Evolutionary conservation across 2,797 vertebrate genomes (phyloP), one percentile per base, ranked within the genome.

Genomic region (Peromyscus eremicus): DNA sequence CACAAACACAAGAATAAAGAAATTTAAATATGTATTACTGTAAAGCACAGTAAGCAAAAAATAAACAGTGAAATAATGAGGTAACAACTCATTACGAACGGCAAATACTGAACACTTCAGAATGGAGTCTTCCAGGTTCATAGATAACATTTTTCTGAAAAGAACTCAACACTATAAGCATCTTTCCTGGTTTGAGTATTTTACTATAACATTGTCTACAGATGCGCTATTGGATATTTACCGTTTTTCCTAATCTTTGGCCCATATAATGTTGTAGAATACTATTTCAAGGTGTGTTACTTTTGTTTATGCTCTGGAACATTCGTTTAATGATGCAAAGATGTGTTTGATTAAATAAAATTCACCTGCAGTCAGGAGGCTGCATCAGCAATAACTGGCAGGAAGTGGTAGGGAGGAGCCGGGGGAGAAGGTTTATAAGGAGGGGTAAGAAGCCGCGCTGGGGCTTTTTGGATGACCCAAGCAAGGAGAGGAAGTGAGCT

Each of bases 401-500:
- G 55, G 55, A 55, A 55, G 55, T 55, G 55, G 55, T 55, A 17
- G 55, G 55, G 55, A 55, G 55, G 55, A 55, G 55, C 55, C 55
- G 55, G 55, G 55, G 55, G 55, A 55, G 55, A 55, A 17, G 55
- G 55, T 55, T 55, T 55, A 4, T 55, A 17, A 55, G 55, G 55
- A 55, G 16, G 16, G 52, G 52, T 2, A 2, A 52, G 2, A 52
- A 3, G 52, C 14, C 0, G 2, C 52, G 52, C 2, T 0, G 13
- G 52, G 13, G 52, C 52, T 52, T 52, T 52, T 52, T 52, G 52
- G 52, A 52, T 52, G 52, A 52, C 11, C 6, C 6, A 8, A 52
- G 5, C 16, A 55, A 55, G 55, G 16, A 17, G 5, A 55, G 55
- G 55, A 55, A 5, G 55, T 17, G 16, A 55, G 55, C 55, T 55